Conservation (phyloP, 2,797 vertebrate species). For the Brachyrhaphis roseni region DNA sequence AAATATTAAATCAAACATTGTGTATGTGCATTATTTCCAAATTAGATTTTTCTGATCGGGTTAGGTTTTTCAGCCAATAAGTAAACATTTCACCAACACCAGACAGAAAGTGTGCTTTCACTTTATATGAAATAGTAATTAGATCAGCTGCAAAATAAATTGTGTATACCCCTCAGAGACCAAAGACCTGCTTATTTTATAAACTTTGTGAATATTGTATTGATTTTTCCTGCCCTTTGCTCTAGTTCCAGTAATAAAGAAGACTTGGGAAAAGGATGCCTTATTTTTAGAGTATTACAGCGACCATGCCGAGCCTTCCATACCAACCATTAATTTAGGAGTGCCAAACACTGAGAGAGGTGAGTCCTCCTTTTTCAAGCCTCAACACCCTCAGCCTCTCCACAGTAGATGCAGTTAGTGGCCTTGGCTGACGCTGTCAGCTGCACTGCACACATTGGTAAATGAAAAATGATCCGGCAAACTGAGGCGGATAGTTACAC, state of each 20-base stretch:
- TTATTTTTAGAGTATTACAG: conserved; percentile 92
- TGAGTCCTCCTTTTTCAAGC: conserved; percentile 61
- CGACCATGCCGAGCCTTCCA: conserved; percentile 87
- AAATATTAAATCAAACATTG: not conserved
- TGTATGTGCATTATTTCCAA: not conserved
- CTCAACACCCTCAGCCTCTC: not conserved
- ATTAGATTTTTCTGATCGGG: not conserved
- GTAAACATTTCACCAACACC: conserved; percentile 1
- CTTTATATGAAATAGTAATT: conserved; percentile 17
- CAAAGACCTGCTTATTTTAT: conserved; percentile 24
- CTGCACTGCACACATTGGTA: conserved; percentile 13
- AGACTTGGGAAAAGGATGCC: conserved; percentile 92
- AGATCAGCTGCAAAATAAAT: conserved; percentile 3
- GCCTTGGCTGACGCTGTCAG: conserved; percentile 28
- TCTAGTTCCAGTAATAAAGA: conserved; percentile 95
- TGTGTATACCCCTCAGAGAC: not conserved
- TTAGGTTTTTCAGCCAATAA: not conserved
- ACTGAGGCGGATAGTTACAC: conserved; percentile 25
- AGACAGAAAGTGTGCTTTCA: not conserved
- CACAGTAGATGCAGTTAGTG: conserved; percentile 8
- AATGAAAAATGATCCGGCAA: conserved; percentile 40
- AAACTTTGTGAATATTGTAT: conserved; percentile 25
- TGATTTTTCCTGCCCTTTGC: conserved; percentile 33
- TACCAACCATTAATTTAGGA: conserved; percentile 91
- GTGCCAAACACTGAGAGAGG: conserved; percentile 96